These are phyloP conservation scores for Rhopalosiphum padi DNA, from an alignment of 1,140 invertebrate species.

Conservation along the genomic window DNA sequence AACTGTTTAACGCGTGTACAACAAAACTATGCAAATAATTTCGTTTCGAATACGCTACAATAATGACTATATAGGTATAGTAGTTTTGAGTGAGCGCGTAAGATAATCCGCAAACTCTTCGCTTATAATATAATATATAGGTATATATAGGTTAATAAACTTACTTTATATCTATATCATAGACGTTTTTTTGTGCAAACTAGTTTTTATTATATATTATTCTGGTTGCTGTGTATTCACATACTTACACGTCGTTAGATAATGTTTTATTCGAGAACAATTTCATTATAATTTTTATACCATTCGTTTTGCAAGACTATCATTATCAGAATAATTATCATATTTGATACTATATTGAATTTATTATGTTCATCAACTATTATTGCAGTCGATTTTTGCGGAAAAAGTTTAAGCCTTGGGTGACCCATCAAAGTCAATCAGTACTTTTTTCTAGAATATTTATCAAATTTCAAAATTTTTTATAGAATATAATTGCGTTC, in stretches of 20 bases:
- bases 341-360: neutral
- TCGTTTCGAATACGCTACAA: neutral
- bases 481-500: too few relatives aligned
- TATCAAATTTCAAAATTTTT: too few relatives aligned
- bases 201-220: neutral
- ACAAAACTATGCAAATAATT: neutral
- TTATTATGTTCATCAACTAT: neutral
- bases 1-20: neutral
- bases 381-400: neutral
- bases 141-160: too few relatives aligned
- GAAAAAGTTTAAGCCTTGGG: too few relatives aligned
- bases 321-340: neutral
- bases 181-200: neutral
- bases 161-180: neutral
- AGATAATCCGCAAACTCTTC: neutral
- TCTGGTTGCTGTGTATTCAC: neutral
- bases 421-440: too few relatives aligned
- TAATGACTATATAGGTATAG: neutral
- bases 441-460: too few relatives aligned
- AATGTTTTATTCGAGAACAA: neutral
- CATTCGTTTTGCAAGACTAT: neutral
- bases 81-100: neutral
- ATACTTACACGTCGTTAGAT: slow-evolving; percentile 12
- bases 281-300: neutral
- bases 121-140: neutral